These are phyloP conservation scores for Drosophila sordidapex DNA, from an alignment of 2,888 invertebrate species.

Conservation along the genomic window DNA sequence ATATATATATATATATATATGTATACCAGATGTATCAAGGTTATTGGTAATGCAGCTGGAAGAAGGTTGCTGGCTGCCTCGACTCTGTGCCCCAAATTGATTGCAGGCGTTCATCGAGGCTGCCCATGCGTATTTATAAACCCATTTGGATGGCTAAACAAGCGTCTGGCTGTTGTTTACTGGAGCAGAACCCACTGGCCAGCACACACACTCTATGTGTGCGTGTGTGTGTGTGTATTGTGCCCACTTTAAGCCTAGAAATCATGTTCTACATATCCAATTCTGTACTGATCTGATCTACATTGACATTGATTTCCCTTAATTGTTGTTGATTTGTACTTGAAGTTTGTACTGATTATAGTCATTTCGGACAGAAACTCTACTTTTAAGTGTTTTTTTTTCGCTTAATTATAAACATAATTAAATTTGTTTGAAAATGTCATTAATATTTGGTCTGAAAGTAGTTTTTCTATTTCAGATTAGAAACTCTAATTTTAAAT, in stretches of 20 bases:
- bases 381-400: background rate
- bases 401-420: background rate
- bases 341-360: conserved; percentile 18
- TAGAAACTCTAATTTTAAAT: background rate
- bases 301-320: conserved; percentile 19
- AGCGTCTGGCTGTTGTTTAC: conserved; percentile 37
- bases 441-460: background rate
- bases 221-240: background rate
- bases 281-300: conserved; percentile 25
- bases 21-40: conserved; percentile 31
- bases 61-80: conserved; percentile 10
- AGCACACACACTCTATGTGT: background rate
- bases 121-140: conserved; percentile 42
- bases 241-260: conserved; percentile 16
- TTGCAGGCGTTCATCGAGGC: conserved; percentile 16
- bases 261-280: conserved; percentile 37
- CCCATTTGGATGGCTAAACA: conserved; percentile 35
- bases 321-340: background rate
- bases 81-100: conserved; percentile 18
- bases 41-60: conserved; percentile 29
- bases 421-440: background rate
- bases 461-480: background rate
- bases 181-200: conserved; percentile 49
- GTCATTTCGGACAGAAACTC: background rate
- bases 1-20: conserved; percentile 8